A percentile compares a stretch with the other conserved stretches of the same genome.
phyloP scores from a whole-genome alignment of 2,797 vertebrate species.

The Pangasius krempfi region DNA sequence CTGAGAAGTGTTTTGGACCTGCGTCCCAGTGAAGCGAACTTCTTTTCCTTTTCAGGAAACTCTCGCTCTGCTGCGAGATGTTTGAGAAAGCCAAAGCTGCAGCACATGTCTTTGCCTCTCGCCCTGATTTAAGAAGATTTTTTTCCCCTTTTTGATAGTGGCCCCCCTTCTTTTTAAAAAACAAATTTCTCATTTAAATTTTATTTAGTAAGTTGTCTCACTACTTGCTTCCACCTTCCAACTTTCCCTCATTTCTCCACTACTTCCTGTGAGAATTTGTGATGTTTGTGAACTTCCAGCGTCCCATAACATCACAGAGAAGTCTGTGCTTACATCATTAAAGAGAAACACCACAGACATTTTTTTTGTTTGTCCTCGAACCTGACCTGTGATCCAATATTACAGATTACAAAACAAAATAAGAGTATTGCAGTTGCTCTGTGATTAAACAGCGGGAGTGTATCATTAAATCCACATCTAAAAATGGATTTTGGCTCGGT shows the following conservation, averaged over 20 bases:
- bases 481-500: conserved; percentile 16
- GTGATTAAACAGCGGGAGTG: conserved; percentile 24
- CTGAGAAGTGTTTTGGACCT: not conserved
- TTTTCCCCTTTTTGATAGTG: not conserved
- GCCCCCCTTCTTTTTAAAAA: not conserved
- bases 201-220: not conserved
- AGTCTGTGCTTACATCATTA: not conserved
- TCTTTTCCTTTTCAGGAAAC: conserved; percentile 22
- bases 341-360: not conserved
- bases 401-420: not conserved
- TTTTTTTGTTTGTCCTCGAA: not conserved
- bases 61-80: not conserved
- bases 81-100: not conserved
- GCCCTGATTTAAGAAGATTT: too few species aligned
- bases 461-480: conserved; percentile 18
- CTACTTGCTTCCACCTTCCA: not conserved
- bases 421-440: not conserved
- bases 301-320: not conserved
- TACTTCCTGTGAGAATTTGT: not conserved
- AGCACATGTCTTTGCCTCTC: not conserved
- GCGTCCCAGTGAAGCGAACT: not conserved
- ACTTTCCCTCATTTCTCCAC: not conserved
- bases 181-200: not conserved
- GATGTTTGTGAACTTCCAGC: not conserved
- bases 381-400: not conserved